Conservation (phyloP, 1,140 invertebrate genomes). For the Lepidurus apus region DNA sequence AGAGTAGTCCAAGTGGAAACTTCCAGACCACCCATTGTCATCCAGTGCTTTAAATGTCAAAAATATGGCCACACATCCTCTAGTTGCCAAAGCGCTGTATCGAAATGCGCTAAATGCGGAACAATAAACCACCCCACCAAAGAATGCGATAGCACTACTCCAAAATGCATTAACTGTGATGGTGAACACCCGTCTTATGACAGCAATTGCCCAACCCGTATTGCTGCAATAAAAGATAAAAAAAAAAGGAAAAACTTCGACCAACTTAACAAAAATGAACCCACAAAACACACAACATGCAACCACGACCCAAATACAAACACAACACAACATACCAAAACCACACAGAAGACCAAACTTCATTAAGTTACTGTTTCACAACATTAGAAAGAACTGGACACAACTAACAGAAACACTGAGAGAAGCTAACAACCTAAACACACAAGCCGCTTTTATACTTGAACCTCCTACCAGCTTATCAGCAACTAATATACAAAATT, state of each 20-base stretch:
- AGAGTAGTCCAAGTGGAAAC: not conserved
- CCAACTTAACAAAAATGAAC: no score
- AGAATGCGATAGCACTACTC: not conserved
- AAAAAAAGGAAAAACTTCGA: no score
- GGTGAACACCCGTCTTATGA: not conserved
- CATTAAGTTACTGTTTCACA: not conserved
- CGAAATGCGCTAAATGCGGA: not conserved
- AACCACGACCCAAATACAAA: no score
- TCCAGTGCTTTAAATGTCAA: conserved; percentile 27
- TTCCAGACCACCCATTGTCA: not conserved
- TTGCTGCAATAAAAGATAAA: not conserved
- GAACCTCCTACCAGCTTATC: not conserved
- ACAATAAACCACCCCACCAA: not conserved
- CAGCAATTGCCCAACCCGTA: not conserved
- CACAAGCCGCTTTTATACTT: not conserved
- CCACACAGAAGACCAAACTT: not conserved
- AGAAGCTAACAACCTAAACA: not conserved
- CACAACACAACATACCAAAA: no score
- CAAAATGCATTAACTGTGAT: conserved; percentile 12
- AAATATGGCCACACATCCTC: no score
- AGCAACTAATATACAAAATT: not conserved
- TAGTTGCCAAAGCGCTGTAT: not conserved
- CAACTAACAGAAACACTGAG: not conserved
- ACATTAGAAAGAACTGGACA: not conserved
- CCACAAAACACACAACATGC: no score